A percentile compares a stretch with the other conserved stretches of the same genome.
Evolutionary conservation across 37 sponge, comb jelly and placozoan species (phyloP).

Genomic region (Halichondria panicea): DNA sequence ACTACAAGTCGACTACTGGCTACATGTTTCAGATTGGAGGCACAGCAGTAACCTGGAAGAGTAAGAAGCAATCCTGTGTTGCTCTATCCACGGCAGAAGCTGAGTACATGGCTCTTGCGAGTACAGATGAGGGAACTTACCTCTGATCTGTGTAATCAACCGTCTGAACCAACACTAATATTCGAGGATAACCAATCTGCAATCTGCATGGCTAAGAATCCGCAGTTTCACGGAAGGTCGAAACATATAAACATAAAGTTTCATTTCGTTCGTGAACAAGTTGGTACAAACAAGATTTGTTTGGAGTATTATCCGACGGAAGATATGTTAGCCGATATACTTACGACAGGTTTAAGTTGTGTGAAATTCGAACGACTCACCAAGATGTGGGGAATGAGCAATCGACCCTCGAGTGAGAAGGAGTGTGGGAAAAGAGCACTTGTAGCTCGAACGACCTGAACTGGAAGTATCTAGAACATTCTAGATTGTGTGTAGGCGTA

Average conservation of each 20-base stretch:
- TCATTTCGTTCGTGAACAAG: slow-evolving; percentile 25
- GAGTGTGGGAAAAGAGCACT: too few species aligned
- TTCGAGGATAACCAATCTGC: slow-evolving; percentile 63
- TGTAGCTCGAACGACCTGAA: too few species aligned
- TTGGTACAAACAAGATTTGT: slow-evolving; percentile 8
- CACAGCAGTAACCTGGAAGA: slow-evolving; percentile 29
- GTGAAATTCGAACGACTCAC: too few species aligned
- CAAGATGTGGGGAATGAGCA: too few species aligned
- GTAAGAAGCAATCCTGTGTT: slow-evolving; percentile 38
- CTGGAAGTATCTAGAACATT: too few species aligned
- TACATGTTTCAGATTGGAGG: slow-evolving; percentile 40
- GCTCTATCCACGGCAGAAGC: slow-evolving; percentile 57
- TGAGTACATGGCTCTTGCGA: slow-evolving; percentile 49
- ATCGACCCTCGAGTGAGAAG: too few species aligned
- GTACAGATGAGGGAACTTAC: slow-evolving; percentile 45
- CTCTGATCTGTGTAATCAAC: slow-evolving; percentile 13
- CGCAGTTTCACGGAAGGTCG: slow-evolving; percentile 42
- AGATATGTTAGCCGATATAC: slow-evolving; percentile 36
- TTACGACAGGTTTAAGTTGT: slow-evolving; percentile 26
- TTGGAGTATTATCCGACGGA: slow-evolving; percentile 50
- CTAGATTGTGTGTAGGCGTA: too few species aligned
- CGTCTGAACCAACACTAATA: slow-evolving; percentile 17
- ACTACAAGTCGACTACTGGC: slow-evolving; percentile 38
- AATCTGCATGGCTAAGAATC: slow-evolving; percentile 47
- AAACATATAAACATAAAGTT: slow-evolving; percentile 58